Evolutionary conservation across 53 echinoderm and acorn worm genomes (phyloP).

Genomic region (Echinarachnius parma): DNA sequence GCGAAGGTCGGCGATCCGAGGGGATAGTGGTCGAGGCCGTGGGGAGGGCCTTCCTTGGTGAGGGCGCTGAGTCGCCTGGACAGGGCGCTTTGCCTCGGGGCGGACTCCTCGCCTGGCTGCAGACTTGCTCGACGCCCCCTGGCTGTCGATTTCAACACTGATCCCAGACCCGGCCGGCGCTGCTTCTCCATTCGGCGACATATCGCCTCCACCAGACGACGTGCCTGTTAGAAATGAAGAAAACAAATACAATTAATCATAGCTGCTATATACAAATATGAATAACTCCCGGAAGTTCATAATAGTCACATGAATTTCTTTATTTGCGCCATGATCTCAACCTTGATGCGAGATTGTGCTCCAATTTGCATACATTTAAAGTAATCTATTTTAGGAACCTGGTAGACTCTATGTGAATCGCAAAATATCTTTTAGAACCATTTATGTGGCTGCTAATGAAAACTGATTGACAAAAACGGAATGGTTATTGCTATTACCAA

Average conservation of each 20-base stretch:
- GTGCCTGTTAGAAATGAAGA: slow-evolving; percentile 6
- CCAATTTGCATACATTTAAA: no score
- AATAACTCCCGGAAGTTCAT: no score
- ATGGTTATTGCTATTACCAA: no score
- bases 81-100: background rate
- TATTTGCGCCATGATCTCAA: no score
- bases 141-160: slow-evolving; percentile 16
- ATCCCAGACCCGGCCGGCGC: slow-evolving; percentile 23
- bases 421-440: no score
- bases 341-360: no score
- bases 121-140: slow-evolving; percentile 23
- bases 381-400: no score
- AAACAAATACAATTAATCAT: background rate
- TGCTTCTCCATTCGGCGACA: slow-evolving; percentile 37
- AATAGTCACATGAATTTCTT: background rate
- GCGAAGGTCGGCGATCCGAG: slow-evolving; percentile 16
- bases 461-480: no score
- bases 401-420: no score
- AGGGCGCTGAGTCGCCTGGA: slow-evolving; percentile 29
- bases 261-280: no score
- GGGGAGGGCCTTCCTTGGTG: slow-evolving; percentile 37
- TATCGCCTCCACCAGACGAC: slow-evolving; percentile 36
- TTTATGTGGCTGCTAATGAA: no score
- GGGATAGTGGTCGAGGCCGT: slow-evolving; percentile 32
- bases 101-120: slow-evolving; percentile 29